Evolutionary conservation across 1,140 invertebrate genomes (phyloP).

Genomic region (Dendrolimus kikuchii): DNA sequence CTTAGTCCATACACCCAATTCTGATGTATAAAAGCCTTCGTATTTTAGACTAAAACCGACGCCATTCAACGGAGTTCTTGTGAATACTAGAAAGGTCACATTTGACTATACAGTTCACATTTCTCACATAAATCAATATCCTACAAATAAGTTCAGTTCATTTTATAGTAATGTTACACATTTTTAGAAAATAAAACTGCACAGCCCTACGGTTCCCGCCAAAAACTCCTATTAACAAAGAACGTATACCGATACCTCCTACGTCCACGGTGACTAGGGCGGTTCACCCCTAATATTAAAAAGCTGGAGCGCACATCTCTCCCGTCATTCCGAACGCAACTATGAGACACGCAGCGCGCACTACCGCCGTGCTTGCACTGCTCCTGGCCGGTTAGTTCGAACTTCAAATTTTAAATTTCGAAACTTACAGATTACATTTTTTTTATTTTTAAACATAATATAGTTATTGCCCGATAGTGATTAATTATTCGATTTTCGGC

Average conservation of each 20-base stretch:
- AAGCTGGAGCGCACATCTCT: constrained; percentile 23
- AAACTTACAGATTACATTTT: constrained; percentile 3
- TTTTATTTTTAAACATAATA: neutral
- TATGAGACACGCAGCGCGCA: constrained; percentile 35
- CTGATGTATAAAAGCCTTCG: no score
- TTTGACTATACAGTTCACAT: no score
- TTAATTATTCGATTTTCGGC: neutral
- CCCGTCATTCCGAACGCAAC: constrained; percentile 35
- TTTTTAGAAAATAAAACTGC: no score
- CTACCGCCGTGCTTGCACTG: constrained; percentile 28
- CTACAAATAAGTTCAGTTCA: no score
- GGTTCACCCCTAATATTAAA: constrained; percentile 33
- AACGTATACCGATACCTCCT: constrained; percentile 16
- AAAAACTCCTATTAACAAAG: neutral
- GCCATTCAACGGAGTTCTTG: no score
- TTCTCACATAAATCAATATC: no score
- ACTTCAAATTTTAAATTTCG: constrained; percentile 8
- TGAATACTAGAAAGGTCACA: no score
- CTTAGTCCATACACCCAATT: no score
- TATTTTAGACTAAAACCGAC: no score
- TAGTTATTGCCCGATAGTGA: neutral
- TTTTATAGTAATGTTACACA: no score
- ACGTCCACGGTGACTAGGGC: constrained; percentile 20
- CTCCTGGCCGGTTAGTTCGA: constrained; percentile 44
- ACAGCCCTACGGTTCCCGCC: no score